Evolutionary conservation across 1,140 invertebrate genomes (phyloP).

Genomic region (Pachypeltis micranthus): DNA sequence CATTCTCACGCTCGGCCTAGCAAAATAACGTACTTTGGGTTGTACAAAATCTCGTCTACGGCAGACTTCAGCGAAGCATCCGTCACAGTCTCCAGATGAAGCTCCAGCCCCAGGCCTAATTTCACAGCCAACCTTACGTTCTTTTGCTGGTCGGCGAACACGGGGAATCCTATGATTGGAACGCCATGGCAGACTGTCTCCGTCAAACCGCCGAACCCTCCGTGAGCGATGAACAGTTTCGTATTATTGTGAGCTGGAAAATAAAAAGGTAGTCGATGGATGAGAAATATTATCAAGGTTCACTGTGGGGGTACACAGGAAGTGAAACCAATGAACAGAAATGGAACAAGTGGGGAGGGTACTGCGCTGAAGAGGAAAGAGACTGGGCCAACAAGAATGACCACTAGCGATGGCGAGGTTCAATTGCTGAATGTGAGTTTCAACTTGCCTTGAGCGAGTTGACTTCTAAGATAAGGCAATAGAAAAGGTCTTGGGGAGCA

Average conservation of each 20-base stretch:
- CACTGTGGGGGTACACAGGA: background rate
- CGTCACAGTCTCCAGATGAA: background rate
- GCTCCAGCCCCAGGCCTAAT: background rate
- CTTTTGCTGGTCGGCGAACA: slow-evolving; percentile 33
- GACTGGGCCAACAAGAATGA: too few relatives aligned
- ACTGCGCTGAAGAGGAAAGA: too few relatives aligned
- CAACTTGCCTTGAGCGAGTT: too few relatives aligned
- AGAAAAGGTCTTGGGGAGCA: too few relatives aligned
- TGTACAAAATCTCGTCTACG: too few relatives aligned
- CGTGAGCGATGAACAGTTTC: slow-evolving; percentile 43
- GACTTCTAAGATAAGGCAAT: too few relatives aligned
- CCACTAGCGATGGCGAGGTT: too few relatives aligned
- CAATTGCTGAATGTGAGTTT: too few relatives aligned
- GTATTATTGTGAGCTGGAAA: slow-evolving; percentile 35
- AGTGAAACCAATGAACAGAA: background rate
- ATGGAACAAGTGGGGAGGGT: background rate
- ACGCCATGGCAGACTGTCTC: slow-evolving; percentile 40
- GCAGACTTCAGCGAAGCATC: too few relatives aligned
- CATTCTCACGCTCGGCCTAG: too few relatives aligned
- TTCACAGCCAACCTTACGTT: slow-evolving; percentile 10
- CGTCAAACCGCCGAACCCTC: slow-evolving; percentile 41
- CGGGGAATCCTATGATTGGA: slow-evolving; percentile 41
- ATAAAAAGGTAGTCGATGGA: background rate
- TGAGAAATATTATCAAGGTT: background rate
- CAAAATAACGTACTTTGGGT: too few relatives aligned